Conservation (phyloP, 2,113 vertebrate genomes). For the Gnathonemus echidnorhynchus region DNA sequence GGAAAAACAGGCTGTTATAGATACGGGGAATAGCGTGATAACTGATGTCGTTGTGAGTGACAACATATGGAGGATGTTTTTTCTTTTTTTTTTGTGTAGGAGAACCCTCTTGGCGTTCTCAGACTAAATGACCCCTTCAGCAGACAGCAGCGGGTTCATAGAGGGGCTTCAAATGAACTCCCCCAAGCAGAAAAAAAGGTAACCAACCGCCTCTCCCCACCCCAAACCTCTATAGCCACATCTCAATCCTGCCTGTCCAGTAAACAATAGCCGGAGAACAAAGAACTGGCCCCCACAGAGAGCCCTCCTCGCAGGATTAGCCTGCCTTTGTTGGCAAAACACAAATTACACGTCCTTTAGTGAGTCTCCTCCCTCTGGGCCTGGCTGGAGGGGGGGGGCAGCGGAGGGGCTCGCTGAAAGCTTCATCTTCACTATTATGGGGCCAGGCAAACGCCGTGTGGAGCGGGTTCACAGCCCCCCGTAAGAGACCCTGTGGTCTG, state of each 20-base stretch:
- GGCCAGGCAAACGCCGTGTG: constrained; percentile 55
- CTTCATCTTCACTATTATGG: constrained; percentile 43
- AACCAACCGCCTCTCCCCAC: constrained; percentile 43
- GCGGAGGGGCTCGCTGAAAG: constrained; percentile 28
- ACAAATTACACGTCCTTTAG: constrained; percentile 67
- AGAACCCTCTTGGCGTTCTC: constrained; percentile 42
- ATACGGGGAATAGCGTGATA: not conserved
- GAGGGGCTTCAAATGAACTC: constrained; percentile 58
- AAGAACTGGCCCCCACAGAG: constrained; percentile 56
- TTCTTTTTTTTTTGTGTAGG: constrained; percentile 26
- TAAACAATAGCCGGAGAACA: constrained; percentile 55
- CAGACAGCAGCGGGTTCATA: constrained; percentile 31
- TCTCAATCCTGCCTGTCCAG: constrained; percentile 42
- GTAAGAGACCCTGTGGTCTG: constrained; percentile 53
- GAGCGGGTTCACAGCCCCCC: constrained; percentile 52
- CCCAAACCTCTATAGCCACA: constrained; percentile 36
- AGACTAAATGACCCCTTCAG: constrained; percentile 62
- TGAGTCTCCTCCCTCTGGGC: constrained; percentile 42
- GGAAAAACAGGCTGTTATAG: not conserved
- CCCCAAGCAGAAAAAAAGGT: constrained; percentile 64
- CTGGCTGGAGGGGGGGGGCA: not conserved
- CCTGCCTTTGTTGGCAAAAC: constrained; percentile 74
- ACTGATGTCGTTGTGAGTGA: constrained; percentile 31
- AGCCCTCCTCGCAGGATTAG: constrained; percentile 69
- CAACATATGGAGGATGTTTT: constrained; percentile 47